These are phyloP conservation scores for Poecilia picta DNA, from an alignment of 2,797 vertebrate genomes.

Conservation along the genomic window DNA sequence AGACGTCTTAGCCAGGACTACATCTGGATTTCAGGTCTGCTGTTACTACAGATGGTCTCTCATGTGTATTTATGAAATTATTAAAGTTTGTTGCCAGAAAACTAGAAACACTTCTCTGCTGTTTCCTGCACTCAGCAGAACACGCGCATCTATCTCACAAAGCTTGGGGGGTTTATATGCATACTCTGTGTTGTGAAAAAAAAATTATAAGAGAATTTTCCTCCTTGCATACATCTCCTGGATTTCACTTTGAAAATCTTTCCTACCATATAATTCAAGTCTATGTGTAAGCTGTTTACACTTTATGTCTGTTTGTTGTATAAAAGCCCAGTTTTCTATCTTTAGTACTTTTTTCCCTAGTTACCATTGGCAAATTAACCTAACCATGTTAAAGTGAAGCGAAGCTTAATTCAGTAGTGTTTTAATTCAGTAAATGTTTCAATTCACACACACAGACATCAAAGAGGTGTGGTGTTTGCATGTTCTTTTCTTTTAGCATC, in stretches of 20 bases:
- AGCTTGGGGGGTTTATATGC: neutral
- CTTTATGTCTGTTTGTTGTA: neutral
- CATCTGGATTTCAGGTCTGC: slow-evolving; percentile 41
- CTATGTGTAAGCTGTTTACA: neutral
- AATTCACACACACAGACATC: too few species aligned
- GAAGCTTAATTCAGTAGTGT: neutral
- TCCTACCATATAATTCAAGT: neutral
- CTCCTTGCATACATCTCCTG: neutral
- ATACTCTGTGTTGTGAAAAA: neutral
- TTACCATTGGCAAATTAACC: neutral
- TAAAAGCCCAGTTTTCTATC: neutral
- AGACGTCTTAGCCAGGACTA: slow-evolving; percentile 33
- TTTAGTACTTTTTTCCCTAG: neutral
- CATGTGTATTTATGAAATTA: slow-evolving; percentile 24
- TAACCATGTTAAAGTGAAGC: neutral
- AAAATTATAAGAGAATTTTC: neutral
- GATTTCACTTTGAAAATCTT: neutral
- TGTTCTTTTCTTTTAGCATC: too few species aligned
- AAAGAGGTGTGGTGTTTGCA: too few species aligned
- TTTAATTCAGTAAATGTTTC: too few species aligned
- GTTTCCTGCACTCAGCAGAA: neutral
- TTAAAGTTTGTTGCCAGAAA: slow-evolving; percentile 53
- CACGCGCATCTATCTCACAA: slow-evolving; percentile 4
- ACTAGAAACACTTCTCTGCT: slow-evolving; percentile 17
- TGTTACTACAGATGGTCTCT: slow-evolving; percentile 47